Percentiles rank a stretch among this genome's conserved stretches.
phyloP scores from a whole-genome alignment of 2,797 vertebrate genomes.

The Hyperoplus lanceolatus region DNA sequence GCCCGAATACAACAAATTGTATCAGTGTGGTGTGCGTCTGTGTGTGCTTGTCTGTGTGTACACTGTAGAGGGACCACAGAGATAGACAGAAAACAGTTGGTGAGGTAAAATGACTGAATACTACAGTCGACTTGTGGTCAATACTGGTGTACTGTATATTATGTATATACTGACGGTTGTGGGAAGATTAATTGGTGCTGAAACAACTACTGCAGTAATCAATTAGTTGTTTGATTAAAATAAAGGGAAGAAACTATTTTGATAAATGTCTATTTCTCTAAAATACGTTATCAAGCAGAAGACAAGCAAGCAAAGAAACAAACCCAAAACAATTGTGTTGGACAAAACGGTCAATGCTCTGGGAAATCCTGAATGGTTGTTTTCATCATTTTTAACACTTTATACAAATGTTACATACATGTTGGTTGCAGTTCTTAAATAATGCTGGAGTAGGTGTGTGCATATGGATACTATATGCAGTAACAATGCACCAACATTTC shows the following conservation, averaged over 20 bases:
- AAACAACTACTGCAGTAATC: neutral
- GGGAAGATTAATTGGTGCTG: neutral
- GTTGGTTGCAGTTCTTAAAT: neutral
- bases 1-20: slow-evolving; percentile 72
- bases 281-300: neutral
- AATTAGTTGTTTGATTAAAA: neutral
- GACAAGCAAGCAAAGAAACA: neutral
- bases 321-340: neutral
- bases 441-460: neutral
- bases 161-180: neutral
- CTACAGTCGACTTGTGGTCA: slow-evolving; percentile 3
- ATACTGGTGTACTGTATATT: too few relatives aligned
- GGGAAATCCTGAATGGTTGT: too few relatives aligned
- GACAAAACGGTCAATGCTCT: neutral
- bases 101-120: slow-evolving; percentile 19
- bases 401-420: neutral
- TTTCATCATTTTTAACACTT: neutral
- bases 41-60: slow-evolving; percentile 38
- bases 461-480: neutral
- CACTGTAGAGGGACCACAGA: slow-evolving; percentile 26
- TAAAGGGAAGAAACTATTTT: neutral
- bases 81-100: slow-evolving; percentile 18
- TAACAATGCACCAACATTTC: neutral
- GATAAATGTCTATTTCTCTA: neutral
- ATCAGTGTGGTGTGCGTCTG: slow-evolving; percentile 55